These are phyloP conservation scores for Zygogramma bicolorata DNA, from an alignment of 2,888 invertebrate species.

Conservation along the genomic window DNA sequence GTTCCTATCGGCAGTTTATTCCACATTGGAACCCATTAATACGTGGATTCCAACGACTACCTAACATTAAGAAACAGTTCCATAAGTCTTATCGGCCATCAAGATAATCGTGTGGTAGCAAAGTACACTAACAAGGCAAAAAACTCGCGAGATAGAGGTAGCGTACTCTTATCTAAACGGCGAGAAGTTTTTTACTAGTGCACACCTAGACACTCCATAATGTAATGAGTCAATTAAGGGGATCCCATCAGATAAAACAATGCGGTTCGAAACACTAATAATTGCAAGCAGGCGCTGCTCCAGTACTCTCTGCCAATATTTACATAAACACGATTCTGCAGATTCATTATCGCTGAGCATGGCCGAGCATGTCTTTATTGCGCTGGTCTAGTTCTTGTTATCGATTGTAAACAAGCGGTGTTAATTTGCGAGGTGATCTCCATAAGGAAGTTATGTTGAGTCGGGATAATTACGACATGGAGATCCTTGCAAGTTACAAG, in stretches of 20 bases:
- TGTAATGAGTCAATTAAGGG: slow-evolving; percentile 66
- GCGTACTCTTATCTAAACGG: slow-evolving; percentile 62
- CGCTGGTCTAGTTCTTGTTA: slow-evolving; percentile 34
- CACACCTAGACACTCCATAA: slow-evolving; percentile 64
- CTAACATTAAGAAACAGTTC: slow-evolving; percentile 26
- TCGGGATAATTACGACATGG: not conserved
- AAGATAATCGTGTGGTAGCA: slow-evolving; percentile 58
- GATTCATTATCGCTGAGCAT: slow-evolving; percentile 60
- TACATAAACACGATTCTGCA: slow-evolving; percentile 65
- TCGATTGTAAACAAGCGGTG: slow-evolving; percentile 14
- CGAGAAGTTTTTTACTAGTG: slow-evolving; percentile 65
- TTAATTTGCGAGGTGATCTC: not conserved
- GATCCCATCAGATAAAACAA: slow-evolving; percentile 64
- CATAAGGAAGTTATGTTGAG: not conserved
- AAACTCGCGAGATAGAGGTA: slow-evolving; percentile 52
- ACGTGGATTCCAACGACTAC: slow-evolving; percentile 1
- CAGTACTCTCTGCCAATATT: slow-evolving; percentile 61
- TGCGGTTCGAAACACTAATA: slow-evolving; percentile 63
- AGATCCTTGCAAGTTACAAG: not conserved
- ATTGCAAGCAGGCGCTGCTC: slow-evolving; percentile 61
- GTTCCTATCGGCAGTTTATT: slow-evolving; percentile 9
- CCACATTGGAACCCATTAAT: not conserved
- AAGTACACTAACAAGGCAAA: slow-evolving; percentile 59
- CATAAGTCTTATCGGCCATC: slow-evolving; percentile 49
- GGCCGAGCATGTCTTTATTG: slow-evolving; percentile 51